Conservation (phyloP, 2,888 invertebrate species). For the Lydus trimaculatus region DNA sequence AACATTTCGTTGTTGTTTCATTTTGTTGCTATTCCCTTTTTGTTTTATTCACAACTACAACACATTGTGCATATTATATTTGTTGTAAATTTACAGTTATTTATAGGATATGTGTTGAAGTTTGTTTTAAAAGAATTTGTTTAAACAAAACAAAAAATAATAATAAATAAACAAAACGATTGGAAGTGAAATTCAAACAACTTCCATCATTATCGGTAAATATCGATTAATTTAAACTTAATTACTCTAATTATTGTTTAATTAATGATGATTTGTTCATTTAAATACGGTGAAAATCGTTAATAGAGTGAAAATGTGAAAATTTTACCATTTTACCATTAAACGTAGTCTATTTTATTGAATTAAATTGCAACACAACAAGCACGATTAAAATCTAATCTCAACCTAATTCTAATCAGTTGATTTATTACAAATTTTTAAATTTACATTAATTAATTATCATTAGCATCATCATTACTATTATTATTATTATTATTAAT, state of each 20-base stretch:
- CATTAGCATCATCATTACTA: neutral
- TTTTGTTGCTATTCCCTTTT: neutral
- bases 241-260: neutral
- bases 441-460: neutral
- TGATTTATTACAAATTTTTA: neutral
- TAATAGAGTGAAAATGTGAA: neutral
- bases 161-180: neutral
- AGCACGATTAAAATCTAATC: neutral
- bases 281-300: neutral
- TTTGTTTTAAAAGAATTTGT: neutral
- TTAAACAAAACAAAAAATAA: neutral
- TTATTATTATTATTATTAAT: neutral
- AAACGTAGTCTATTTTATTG: too few relatives aligned
- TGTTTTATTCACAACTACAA: neutral
- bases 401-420: neutral
- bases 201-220: neutral
- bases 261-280: neutral
- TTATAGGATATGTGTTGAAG: neutral
- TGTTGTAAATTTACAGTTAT: neutral
- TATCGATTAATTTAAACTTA: neutral
- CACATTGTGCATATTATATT: neutral
- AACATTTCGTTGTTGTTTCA: neutral
- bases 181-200: neutral
- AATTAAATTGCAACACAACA: neutral
- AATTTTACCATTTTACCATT: too few relatives aligned